Percentiles rank a stretch among this genome's conserved stretches.
Conservation (phyloP, 2,113 vertebrate genomes). For the Polypterus bichir region DNA sequence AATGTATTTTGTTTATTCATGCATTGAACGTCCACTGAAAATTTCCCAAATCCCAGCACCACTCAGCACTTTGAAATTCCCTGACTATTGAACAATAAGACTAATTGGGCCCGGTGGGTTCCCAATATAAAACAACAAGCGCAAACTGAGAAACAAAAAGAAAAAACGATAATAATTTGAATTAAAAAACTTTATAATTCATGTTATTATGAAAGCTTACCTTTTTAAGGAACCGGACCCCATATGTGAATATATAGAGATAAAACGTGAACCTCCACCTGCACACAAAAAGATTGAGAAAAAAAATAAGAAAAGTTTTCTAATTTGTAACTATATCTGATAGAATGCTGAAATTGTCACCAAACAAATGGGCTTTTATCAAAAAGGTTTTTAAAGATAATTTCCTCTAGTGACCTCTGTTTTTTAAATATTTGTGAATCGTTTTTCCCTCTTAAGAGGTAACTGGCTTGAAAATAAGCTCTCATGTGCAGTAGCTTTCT, state of each 20-base stretch:
- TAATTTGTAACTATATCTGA: not conserved
- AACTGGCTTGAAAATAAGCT: slow-evolving; percentile 18
- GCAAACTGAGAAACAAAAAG: no score
- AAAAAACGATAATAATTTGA: no score
- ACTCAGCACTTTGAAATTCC: no score
- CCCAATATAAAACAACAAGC: no score
- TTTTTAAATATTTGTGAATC: slow-evolving; percentile 21
- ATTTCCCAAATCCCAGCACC: no score
- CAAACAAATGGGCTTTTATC: not conserved
- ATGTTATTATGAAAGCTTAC: slow-evolving; percentile 41
- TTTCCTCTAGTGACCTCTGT: no score
- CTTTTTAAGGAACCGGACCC: slow-evolving; percentile 90
- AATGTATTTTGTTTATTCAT: no score
- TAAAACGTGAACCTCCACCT: slow-evolving; percentile 97
- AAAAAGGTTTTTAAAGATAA: not conserved
- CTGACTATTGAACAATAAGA: no score
- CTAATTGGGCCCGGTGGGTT: no score
- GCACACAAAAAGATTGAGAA: slow-evolving; percentile 20
- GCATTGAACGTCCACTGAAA: no score
- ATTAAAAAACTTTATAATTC: no score
- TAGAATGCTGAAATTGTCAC: not conserved
- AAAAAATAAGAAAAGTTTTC: not conserved
- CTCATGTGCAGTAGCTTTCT: slow-evolving; percentile 7
- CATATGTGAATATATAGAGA: slow-evolving; percentile 91
- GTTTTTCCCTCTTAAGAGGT: slow-evolving; percentile 7